phyloP scores from a whole-genome alignment of 2,797 vertebrate genomes.

The Mallotus villosus region DNA sequence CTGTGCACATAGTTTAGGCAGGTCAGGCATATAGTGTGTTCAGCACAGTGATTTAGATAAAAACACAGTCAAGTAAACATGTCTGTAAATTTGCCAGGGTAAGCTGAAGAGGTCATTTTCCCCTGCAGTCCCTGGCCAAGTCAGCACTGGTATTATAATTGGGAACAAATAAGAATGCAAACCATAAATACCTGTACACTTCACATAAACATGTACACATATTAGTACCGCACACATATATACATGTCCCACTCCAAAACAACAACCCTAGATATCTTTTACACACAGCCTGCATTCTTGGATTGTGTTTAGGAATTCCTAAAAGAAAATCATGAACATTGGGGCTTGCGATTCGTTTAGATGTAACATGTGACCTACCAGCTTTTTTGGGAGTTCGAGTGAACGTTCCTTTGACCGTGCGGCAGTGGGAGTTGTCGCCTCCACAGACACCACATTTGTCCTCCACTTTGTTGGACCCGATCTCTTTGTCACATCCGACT shows the following conservation, averaged over 20 bases:
- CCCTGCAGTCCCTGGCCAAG: too few species aligned
- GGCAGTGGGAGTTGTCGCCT: conserved; percentile 94
- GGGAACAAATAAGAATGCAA: too few species aligned
- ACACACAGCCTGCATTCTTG: neutral
- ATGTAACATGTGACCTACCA: conserved; percentile 73
- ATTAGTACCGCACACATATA: too few species aligned
- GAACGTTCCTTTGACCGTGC: conserved; percentile 93
- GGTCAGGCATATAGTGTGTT: too few species aligned
- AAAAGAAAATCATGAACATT: neutral
- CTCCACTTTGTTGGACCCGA: conserved; percentile 90
- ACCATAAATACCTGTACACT: too few species aligned
- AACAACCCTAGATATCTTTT: neutral
- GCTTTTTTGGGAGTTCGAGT: conserved; percentile 91
- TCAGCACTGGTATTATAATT: too few species aligned
- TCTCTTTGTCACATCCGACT: conserved; percentile 95
- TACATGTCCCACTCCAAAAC: neutral
- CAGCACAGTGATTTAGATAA: too few species aligned
- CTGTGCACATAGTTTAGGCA: too few species aligned
- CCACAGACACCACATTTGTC: conserved; percentile 97
- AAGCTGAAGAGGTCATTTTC: too few species aligned
- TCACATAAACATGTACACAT: too few species aligned
- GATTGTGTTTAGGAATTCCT: neutral
- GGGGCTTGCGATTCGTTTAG: neutral
- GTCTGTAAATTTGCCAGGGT: too few species aligned
- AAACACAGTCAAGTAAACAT: too few species aligned